phyloP scores from a whole-genome alignment of 2,888 invertebrate species.

The Ceramica pisi region DNA sequence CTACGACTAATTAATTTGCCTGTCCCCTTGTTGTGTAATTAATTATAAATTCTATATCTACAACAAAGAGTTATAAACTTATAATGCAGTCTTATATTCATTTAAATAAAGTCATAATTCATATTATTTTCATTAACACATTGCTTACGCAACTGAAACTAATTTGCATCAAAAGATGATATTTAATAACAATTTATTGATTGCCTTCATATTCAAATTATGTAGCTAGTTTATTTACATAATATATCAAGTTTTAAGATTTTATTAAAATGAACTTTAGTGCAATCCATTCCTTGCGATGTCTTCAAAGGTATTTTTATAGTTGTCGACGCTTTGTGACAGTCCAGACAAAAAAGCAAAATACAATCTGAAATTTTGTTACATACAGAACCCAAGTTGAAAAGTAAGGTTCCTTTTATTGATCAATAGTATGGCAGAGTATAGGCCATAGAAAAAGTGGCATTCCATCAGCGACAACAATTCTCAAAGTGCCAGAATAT shows the following conservation, averaged over 20 bases:
- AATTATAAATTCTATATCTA: conserved; percentile 4
- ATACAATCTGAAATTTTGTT: neutral
- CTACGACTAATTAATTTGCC: neutral
- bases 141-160: neutral
- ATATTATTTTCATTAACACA: conserved; percentile 23
- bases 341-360: neutral
- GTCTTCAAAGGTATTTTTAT: conserved; percentile 23
- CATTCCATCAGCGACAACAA: no score
- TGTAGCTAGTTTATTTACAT: conserved; percentile 1
- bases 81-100: neutral
- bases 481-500: neutral
- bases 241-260: neutral
- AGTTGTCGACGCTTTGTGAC: conserved; percentile 40
- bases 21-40: neutral
- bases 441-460: neutral
- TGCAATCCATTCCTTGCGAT: conserved; percentile 45
- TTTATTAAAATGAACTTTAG: conserved; percentile 17
- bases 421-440: neutral
- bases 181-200: conserved; percentile 13
- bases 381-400: neutral
- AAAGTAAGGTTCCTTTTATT: neutral
- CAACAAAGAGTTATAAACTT: neutral
- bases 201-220: neutral
- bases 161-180: conserved; percentile 24
- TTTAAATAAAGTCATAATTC: conserved; percentile 4